Percentiles rank a stretch among this genome's conserved stretches.
Conservation (phyloP, 2,888 invertebrate species). For the Trachelus stipa region DNA sequence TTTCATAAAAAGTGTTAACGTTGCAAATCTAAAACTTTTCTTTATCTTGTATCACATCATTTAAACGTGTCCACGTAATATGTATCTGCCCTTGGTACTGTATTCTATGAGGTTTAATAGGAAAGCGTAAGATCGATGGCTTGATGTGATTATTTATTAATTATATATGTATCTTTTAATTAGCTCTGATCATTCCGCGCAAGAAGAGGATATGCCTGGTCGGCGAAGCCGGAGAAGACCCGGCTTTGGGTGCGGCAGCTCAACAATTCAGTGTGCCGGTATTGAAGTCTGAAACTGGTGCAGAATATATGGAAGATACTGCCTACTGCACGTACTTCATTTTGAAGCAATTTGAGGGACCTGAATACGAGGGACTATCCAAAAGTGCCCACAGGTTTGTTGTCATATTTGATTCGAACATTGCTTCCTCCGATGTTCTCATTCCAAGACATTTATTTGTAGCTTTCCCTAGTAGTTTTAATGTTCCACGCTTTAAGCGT, state of each 20-base stretch:
- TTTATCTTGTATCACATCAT: not conserved
- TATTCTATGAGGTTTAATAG: too few relatives aligned
- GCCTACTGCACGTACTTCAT: conserved; percentile 78
- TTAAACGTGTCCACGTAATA: not conserved
- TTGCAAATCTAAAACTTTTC: conserved; percentile 7
- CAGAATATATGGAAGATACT: conserved; percentile 72
- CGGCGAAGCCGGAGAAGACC: conserved; percentile 71
- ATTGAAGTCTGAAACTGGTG: conserved; percentile 73
- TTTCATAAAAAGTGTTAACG: not conserved
- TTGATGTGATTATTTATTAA: not conserved
- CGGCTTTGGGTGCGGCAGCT: conserved; percentile 70
- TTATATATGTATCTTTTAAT: conserved; percentile 3
- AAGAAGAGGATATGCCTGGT: conserved; percentile 75
- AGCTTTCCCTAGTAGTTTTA: not conserved
- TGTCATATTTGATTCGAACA: not conserved
- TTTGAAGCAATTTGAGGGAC: conserved; percentile 79
- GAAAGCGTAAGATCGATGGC: not conserved
- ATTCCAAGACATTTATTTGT: not conserved
- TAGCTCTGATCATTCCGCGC: conserved; percentile 51
- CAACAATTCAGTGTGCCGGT: conserved; percentile 75
- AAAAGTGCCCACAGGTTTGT: conserved; percentile 72
- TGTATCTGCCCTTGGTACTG: too few relatives aligned
- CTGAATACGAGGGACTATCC: conserved; percentile 77
- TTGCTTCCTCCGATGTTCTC: not conserved
- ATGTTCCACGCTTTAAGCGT: not conserved